Evolutionary conservation across 2,888 invertebrate genomes (phyloP).

Genomic region (Chelonus formosanus): DNA sequence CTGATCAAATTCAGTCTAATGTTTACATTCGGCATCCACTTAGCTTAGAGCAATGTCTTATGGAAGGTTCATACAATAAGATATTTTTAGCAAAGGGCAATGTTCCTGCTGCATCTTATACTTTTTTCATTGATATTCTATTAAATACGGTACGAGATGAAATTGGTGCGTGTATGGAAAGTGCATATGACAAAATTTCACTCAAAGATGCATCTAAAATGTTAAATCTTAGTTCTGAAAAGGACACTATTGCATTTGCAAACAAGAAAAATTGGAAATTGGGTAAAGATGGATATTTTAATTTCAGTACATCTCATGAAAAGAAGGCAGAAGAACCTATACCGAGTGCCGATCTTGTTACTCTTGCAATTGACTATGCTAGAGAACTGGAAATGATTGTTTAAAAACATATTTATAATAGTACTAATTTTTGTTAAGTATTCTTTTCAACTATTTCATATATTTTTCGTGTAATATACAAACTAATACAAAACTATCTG

Average conservation of each 20-base stretch:
- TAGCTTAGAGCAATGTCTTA: conserved; percentile 95
- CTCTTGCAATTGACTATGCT: conserved; percentile 96
- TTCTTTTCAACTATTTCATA: conserved; percentile 30
- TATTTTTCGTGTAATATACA: conserved; percentile 42
- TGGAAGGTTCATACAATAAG: conserved; percentile 99
- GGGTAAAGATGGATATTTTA: conserved; percentile 80
- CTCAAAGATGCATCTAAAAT: conserved; percentile 88
- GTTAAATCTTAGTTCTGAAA: conserved; percentile 82
- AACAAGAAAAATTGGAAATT: conserved; percentile 86
- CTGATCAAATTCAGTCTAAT: conserved; percentile 90
- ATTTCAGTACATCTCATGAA: conserved; percentile 79
- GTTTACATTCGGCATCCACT: conserved; percentile 94
- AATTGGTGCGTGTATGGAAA: conserved; percentile 96
- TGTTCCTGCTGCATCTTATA: conserved; percentile 95
- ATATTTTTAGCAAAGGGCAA: conserved; percentile 81
- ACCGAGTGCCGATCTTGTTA: conserved; percentile 89
- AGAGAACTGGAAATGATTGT: conserved; percentile 99
- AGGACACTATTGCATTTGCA: conserved; percentile 83
- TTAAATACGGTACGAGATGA: conserved; percentile 95
- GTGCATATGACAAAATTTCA: conserved; percentile 91
- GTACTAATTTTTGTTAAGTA: conserved; percentile 36
- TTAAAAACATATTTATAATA: conserved; percentile 66
- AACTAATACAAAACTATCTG: conserved; percentile 26
- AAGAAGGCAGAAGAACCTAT: conserved; percentile 81
- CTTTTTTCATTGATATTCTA: conserved; percentile 95